Evolutionary conservation across 2,797 vertebrate species (phyloP).

Genomic region (Pseudomugil gertrudae): DNA sequence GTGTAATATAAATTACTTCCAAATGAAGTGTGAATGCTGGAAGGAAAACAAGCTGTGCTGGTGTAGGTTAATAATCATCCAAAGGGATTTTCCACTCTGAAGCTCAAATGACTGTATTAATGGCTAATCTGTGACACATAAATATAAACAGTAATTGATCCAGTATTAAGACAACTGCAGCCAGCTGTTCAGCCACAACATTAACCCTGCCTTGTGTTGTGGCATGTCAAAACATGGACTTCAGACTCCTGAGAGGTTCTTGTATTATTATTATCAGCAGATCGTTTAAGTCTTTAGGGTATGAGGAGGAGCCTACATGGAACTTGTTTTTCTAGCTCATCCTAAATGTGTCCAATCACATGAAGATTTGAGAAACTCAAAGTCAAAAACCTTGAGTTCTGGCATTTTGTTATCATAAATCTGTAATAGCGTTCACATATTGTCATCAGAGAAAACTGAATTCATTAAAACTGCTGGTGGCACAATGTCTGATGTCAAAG

Average conservation of each 20-base stretch:
- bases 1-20: background rate
- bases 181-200: background rate
- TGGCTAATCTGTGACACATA: background rate
- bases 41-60: background rate
- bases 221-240: background rate
- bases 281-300: background rate
- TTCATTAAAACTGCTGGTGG: background rate
- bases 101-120: background rate
- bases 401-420: background rate
- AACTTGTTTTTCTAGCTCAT: background rate
- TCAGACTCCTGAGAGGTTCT: background rate
- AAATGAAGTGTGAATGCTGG: background rate
- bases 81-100: background rate
- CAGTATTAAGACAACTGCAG: background rate
- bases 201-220: background rate
- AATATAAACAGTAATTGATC: background rate
- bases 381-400: background rate
- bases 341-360: background rate
- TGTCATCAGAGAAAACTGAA: background rate
- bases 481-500: background rate
- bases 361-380: background rate
- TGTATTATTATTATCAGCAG: background rate
- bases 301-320: background rate
- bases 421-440: background rate
- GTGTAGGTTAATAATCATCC: background rate